Evolutionary conservation across 2,888 invertebrate species (phyloP).

Genomic region (Napeogenes inachia): DNA sequence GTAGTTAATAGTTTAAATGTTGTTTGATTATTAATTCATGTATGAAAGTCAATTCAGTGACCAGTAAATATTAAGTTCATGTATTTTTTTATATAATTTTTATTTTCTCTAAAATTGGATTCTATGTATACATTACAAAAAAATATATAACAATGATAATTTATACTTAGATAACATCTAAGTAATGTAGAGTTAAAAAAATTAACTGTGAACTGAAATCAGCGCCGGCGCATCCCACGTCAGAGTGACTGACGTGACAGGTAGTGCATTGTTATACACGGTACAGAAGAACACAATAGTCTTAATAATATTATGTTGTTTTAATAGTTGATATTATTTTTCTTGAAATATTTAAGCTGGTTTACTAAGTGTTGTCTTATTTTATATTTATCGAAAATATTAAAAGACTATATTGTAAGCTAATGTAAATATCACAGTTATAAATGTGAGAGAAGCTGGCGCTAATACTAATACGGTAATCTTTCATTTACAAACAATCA

Average conservation of each 20-base stretch:
- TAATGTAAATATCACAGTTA: no score
- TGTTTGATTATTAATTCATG: no score
- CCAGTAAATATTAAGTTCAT: no score
- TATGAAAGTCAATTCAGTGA: no score
- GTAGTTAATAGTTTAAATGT: no score
- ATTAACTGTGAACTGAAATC: constrained; percentile 18
- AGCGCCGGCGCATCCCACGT: constrained; percentile 41
- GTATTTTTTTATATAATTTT: no score
- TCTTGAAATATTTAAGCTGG: background rate
- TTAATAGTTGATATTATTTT: background rate
- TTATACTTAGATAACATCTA: background rate
- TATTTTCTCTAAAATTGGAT: no score
- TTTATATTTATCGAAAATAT: background rate
- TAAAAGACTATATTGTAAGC: no score
- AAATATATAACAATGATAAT: constrained; percentile 7
- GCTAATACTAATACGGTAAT: no score
- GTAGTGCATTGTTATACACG: constrained; percentile 49
- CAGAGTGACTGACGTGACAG: constrained; percentile 47
- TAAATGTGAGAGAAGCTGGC: no score
- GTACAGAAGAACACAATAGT: constrained; percentile 7
- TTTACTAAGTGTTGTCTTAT: background rate
- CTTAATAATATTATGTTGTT: background rate
- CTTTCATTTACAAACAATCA: no score
- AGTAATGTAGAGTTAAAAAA: constrained; percentile 9
- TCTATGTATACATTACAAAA: background rate